phyloP scores from a whole-genome alignment of 2,888 invertebrate genomes.

The Drosophila cognata region DNA sequence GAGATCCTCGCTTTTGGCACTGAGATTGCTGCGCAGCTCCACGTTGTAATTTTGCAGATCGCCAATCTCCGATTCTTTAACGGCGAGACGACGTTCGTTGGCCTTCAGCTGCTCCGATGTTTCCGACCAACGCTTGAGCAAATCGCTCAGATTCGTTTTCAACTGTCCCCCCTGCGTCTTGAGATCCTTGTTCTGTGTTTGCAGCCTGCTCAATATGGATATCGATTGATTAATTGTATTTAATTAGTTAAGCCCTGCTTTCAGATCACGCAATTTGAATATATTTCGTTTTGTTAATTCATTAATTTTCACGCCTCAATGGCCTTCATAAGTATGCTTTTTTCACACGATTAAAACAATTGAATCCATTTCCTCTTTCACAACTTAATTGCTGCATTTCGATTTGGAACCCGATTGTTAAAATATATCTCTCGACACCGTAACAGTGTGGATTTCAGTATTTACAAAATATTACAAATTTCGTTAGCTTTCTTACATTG shows the following conservation, averaged over 20 bases:
- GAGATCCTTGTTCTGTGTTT: slow-evolving; percentile 82
- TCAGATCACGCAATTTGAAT: background rate
- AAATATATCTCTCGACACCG: no score
- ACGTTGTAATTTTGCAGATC: slow-evolving; percentile 79
- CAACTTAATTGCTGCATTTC: no score
- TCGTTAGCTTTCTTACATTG: no score
- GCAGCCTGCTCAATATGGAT: slow-evolving; percentile 60
- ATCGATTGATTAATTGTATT: background rate
- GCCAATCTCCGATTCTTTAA: slow-evolving; percentile 79
- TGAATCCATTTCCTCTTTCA: background rate
- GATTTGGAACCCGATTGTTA: no score
- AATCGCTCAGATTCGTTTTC: slow-evolving; percentile 78
- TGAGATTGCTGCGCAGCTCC: slow-evolving; percentile 69
- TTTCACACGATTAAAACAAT: no score
- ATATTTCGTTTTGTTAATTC: background rate
- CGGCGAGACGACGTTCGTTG: slow-evolving; percentile 78
- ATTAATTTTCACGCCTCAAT: no score
- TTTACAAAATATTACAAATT: no score
- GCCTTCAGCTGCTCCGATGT: slow-evolving; percentile 78
- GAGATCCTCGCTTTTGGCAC: slow-evolving; percentile 75
- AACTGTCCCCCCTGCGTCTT: slow-evolving; percentile 80
- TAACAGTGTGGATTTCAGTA: no score
- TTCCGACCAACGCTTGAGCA: slow-evolving; percentile 82
- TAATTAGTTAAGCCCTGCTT: background rate
- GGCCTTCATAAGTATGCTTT: no score